Evolutionary conservation across 2,113 vertebrate species (phyloP).

Genomic region (Callipepla squamata): DNA sequence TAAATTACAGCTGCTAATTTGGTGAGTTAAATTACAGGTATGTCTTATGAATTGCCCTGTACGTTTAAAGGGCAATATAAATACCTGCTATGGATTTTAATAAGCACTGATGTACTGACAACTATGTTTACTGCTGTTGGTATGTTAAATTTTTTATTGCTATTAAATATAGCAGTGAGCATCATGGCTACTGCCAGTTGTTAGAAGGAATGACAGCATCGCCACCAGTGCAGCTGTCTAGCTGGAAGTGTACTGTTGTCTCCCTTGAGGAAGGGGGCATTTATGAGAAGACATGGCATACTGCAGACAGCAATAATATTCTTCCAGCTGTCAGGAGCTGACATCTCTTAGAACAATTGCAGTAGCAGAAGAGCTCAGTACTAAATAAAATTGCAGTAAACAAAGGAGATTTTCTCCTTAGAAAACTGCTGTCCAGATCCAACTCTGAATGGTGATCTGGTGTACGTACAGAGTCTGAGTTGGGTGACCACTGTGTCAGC

Average conservation of each 20-base stretch:
- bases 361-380: not conserved
- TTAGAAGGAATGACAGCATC: not conserved
- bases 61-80: conserved; percentile 36
- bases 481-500: too few species aligned
- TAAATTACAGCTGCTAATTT: not conserved
- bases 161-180: not conserved
- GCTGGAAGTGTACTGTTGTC: not conserved
- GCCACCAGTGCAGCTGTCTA: not conserved
- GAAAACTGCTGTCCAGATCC: rapidly evolving
- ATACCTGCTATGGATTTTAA: conserved; percentile 7
- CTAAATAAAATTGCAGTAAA: not conserved
- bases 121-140: not conserved
- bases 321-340: not conserved
- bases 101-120: not conserved
- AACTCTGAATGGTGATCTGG: not conserved
- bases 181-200: not conserved
- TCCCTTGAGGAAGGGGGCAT: not conserved
- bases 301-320: not conserved
- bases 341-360: not conserved
- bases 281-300: not conserved
- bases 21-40: conserved; percentile 12
- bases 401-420: not conserved
- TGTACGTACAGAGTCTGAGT: rapidly evolving
- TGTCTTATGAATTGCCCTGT: not conserved
- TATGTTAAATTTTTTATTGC: not conserved